Evolutionary conservation across 2,113 vertebrate genomes (phyloP), one percentile per base, ranked within the genome.

Genomic region (Gopherus evgoodei): DNA sequence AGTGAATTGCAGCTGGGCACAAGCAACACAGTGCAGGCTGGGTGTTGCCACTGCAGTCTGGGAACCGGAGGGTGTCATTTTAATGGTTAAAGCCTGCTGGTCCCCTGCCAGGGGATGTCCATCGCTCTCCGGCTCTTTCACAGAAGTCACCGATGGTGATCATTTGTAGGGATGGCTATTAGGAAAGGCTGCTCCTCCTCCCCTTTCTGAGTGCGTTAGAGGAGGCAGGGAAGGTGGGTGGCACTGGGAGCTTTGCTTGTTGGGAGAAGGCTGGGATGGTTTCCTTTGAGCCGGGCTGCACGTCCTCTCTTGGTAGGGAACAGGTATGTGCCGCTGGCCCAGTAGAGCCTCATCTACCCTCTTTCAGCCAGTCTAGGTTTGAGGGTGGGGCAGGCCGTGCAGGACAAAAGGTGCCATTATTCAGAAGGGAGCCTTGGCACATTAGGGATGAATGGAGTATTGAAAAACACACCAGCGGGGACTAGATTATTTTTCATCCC

Each of bases 381-480:
- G 93, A 91, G 97, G 95, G 97, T 96, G 97, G 98, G 97, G 98
- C 98, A 97, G 97, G 97, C 94, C 89, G 59, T 76, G 89, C 38
- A 88, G 97, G 97, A 99, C 99, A 99, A 99, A 99, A 99, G 99
- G 97, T 96, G 95, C 99, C 98, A 98, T 99, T 99, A 99, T 99
- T 99, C 98, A 56, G 97, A 83, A 94, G 94, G 98, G 98, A 98
- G 98, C 97, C 98, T 97, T 72, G 91, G 98, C 97, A 98, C 98
- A 96, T 98, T 97, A 98, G 88, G 95, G 97, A 99, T 99, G 99
- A 99, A 99, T 99, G 98, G 99, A 97, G 99, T 98, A 98, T 99
- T 99, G 99, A 99, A 98, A 98, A 98, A 86, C 97, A 95, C 83
- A 93, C 95, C 98, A 98, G 97, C 98, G 86, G 93, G 94, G 96